Conservation (phyloP, 2,113 vertebrate genomes). For the Mobula hypostoma region DNA sequence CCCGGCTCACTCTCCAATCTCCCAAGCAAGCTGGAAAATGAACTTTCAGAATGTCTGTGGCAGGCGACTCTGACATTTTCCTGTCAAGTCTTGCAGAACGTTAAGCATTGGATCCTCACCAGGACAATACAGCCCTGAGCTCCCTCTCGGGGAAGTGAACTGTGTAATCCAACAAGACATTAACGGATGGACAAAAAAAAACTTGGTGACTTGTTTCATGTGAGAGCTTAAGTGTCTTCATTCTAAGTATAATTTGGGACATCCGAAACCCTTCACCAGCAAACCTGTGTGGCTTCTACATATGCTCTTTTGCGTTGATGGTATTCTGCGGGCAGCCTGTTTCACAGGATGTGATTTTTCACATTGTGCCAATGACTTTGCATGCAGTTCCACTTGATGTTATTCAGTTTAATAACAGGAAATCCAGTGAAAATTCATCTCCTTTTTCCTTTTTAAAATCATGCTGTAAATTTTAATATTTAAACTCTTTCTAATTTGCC, state of each 20-base stretch:
- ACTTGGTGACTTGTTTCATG: neutral
- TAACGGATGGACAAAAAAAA: neutral
- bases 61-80: conserved; percentile 1
- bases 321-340: neutral
- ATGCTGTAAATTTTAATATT: conserved; percentile 32
- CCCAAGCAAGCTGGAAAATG: conserved; percentile 10
- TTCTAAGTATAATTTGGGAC: neutral
- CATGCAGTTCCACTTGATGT: neutral
- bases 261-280: neutral
- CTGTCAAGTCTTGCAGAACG: neutral
- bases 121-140: neutral
- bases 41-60: neutral
- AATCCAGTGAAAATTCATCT: neutral
- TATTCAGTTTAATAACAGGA: neutral
- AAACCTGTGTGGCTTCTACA: neutral
- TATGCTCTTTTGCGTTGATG: neutral
- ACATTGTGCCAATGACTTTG: neutral
- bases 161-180: neutral
- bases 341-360: neutral
- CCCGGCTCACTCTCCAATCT: neutral
- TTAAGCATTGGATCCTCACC: neutral
- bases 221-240: neutral
- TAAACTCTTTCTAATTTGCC: conserved; percentile 4
- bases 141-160: neutral
- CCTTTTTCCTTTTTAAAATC: neutral